These are phyloP conservation scores for Forbesichthys agassizii DNA, from an alignment of 2,113 vertebrate species.

Conservation along the genomic window DNA sequence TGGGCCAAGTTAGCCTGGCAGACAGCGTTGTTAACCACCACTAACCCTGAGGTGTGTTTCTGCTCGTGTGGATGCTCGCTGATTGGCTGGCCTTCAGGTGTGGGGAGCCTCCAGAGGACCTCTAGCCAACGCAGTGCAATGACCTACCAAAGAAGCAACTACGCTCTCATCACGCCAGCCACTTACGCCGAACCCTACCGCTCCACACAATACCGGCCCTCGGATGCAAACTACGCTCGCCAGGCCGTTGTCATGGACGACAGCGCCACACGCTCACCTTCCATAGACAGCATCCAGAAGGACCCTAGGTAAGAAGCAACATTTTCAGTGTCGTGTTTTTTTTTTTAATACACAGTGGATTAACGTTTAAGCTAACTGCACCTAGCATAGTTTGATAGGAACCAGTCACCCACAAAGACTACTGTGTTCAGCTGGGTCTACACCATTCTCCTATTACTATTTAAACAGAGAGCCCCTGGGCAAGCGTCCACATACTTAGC, in stretches of 20 bases:
- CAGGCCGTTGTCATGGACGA: slow-evolving; percentile 80
- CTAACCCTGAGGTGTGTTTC: not conserved
- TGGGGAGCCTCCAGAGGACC: slow-evolving; percentile 90
- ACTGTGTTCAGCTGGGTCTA: slow-evolving; percentile 63
- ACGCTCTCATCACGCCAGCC: slow-evolving; percentile 82
- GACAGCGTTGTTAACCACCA: slow-evolving; percentile 19
- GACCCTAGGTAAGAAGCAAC: slow-evolving; percentile 85
- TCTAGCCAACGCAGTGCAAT: slow-evolving; percentile 92
- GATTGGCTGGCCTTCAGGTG: slow-evolving; percentile 70
- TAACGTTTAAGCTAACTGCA: slow-evolving; percentile 1
- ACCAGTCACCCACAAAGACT: slow-evolving; percentile 36
- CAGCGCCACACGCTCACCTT: slow-evolving; percentile 87
- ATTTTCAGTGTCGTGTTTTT: not conserved
- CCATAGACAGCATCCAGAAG: slow-evolving; percentile 97
- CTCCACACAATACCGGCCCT: slow-evolving; percentile 81
- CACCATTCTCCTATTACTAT: slow-evolving; percentile 61
- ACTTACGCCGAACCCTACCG: slow-evolving; percentile 88
- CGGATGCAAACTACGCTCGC: slow-evolving; percentile 80
- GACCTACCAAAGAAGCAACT: slow-evolving; percentile 95
- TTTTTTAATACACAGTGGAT: not conserved
- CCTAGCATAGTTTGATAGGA: slow-evolving; percentile 1
- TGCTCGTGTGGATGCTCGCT: not conserved
- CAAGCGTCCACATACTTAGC: slow-evolving; percentile 40
- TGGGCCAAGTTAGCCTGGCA: slow-evolving; percentile 7
- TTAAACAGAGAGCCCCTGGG: slow-evolving; percentile 55